Percentiles rank a stretch among this genome's conserved stretches.
phyloP scores from a whole-genome alignment of 2,888 invertebrate genomes.

The Camptogramma bilineatum region DNA sequence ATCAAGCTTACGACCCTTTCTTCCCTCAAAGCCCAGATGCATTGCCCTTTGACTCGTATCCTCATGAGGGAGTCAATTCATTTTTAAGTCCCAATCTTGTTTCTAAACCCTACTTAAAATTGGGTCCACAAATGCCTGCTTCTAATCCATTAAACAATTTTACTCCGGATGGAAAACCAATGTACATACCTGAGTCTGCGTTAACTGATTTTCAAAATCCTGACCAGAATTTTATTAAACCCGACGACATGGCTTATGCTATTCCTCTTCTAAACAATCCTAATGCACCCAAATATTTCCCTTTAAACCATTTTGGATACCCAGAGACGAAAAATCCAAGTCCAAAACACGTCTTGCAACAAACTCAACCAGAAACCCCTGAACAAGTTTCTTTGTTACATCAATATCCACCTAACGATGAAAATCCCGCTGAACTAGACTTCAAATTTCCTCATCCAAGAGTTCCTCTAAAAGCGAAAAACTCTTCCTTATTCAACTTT shows the following conservation, averaged over 20 bases:
- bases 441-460: constrained; percentile 14
- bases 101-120: too few species aligned
- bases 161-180: neutral
- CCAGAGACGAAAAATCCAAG: too few species aligned
- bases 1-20: neutral
- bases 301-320: too few species aligned
- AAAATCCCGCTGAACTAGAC: neutral
- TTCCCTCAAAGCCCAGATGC: neutral
- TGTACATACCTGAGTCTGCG: neutral
- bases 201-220: neutral
- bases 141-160: constrained; percentile 6
- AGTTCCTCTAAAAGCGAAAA: neutral
- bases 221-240: too few species aligned
- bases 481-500: neutral
- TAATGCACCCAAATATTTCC: too few species aligned
- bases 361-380: neutral
- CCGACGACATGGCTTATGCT: too few species aligned
- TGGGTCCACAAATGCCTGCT: too few species aligned
- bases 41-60: constrained; percentile 7
- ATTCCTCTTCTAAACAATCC: too few species aligned
- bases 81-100: too few species aligned
- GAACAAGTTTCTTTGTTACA: neutral
- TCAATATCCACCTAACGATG: neutral
- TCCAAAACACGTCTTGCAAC: too few species aligned
- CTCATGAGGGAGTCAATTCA: too few species aligned